phyloP scores from a whole-genome alignment of 2,888 invertebrate genomes.

The Timema podura region DNA sequence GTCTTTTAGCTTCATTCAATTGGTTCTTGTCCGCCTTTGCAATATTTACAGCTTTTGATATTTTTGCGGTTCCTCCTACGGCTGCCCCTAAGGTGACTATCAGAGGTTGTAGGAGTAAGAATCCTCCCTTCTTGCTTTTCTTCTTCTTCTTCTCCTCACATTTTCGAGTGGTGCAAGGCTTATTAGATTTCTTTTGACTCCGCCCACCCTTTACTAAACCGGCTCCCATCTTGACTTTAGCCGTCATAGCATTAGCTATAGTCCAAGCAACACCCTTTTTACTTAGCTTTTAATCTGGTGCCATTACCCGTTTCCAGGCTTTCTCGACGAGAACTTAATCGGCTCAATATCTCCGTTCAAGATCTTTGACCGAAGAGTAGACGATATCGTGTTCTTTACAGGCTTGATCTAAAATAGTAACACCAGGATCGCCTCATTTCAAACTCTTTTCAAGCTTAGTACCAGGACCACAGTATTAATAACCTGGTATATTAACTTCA shows the following conservation, averaged over 20 bases:
- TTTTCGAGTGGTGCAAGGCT: too few species aligned
- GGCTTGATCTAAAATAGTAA: constrained; percentile 39
- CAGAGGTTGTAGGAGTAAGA: too few species aligned
- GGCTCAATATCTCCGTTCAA: constrained; percentile 18
- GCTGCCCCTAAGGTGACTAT: too few species aligned
- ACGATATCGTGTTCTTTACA: constrained; percentile 41
- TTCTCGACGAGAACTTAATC: not conserved
- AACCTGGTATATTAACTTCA: constrained; percentile 29
- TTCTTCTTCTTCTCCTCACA: too few species aligned
- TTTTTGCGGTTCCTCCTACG: too few species aligned
- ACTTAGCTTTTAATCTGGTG: not conserved
- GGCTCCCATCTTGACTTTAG: too few species aligned
- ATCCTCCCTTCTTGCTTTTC: too few species aligned
- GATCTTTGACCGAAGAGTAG: constrained; percentile 33
- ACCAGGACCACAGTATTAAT: constrained; percentile 30
- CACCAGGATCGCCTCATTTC: constrained; percentile 39
- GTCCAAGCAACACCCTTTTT: not conserved
- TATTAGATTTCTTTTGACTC: too few species aligned
- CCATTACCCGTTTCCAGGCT: not conserved
- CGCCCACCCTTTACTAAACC: too few species aligned
- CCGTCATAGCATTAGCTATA: not conserved
- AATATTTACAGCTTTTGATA: too few species aligned
- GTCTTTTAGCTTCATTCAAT: too few species aligned
- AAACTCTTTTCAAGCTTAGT: constrained; percentile 32
- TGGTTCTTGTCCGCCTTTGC: too few species aligned